phyloP scores from a whole-genome alignment of 1,140 invertebrate species.

The Heliconius himera region DNA sequence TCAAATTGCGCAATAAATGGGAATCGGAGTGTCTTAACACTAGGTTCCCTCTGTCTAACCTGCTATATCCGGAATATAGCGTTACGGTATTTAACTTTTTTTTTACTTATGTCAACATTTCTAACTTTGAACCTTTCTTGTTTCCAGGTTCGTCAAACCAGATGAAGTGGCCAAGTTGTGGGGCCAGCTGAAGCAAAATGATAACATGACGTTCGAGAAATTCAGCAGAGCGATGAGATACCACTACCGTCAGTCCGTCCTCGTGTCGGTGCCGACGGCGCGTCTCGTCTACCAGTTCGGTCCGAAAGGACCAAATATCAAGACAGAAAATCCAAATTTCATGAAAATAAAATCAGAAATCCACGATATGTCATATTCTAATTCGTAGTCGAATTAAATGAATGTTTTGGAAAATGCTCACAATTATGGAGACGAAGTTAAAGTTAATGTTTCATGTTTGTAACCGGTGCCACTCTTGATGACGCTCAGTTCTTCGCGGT shows the following conservation, averaged over 20 bases:
- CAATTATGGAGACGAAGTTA: slow-evolving; percentile 35
- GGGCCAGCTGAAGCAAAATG: slow-evolving; percentile 93
- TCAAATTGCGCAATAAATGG: too few species aligned
- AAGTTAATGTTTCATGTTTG: slow-evolving; percentile 44
- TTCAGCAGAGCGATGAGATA: slow-evolving; percentile 96
- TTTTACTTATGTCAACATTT: not conserved
- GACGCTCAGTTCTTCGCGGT: slow-evolving; percentile 2
- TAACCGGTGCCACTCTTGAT: slow-evolving; percentile 32
- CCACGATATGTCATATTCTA: slow-evolving; percentile 55
- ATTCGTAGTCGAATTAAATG: slow-evolving; percentile 34
- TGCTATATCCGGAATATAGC: too few species aligned
- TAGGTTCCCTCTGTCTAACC: too few species aligned
- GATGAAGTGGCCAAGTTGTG: slow-evolving; percentile 94
- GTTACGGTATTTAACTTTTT: not conserved
- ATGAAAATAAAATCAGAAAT: slow-evolving; percentile 70
- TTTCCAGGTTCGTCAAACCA: slow-evolving; percentile 91
- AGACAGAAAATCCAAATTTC: slow-evolving; percentile 87
- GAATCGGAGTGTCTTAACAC: too few species aligned
- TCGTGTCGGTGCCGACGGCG: slow-evolving; percentile 90
- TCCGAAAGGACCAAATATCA: slow-evolving; percentile 88
- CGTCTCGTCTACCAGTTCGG: slow-evolving; percentile 94
- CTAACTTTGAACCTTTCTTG: slow-evolving; percentile 33
- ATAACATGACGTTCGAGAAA: slow-evolving; percentile 97
- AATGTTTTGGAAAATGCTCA: slow-evolving; percentile 48
- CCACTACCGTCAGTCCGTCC: slow-evolving; percentile 92